phyloP scores from a whole-genome alignment of 2,797 vertebrate species.

The Characodon lateralis region DNA sequence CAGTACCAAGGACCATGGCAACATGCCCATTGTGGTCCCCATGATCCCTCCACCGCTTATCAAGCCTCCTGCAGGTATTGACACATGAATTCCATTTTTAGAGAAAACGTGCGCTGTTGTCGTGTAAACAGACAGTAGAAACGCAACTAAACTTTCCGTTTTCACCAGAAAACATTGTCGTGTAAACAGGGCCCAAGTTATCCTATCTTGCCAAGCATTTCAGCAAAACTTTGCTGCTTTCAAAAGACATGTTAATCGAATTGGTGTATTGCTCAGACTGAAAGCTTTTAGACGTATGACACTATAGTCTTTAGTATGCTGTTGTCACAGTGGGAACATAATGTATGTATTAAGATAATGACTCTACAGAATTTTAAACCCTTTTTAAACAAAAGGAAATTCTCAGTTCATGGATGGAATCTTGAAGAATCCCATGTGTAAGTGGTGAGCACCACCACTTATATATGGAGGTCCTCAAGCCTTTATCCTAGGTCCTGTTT shows the following conservation, averaged over 20 bases:
- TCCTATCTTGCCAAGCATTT: neutral
- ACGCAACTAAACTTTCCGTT: neutral
- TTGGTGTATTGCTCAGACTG: neutral
- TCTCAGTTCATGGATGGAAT: neutral
- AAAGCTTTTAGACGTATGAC: neutral
- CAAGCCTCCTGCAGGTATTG: slow-evolving; percentile 96
- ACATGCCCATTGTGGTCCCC: slow-evolving; percentile 94
- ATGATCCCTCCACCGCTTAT: slow-evolving; percentile 97
- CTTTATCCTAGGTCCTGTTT: neutral
- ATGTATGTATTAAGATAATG: neutral
- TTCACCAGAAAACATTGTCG: neutral
- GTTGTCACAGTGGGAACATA: neutral
- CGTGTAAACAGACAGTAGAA: neutral
- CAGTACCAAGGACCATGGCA: slow-evolving; percentile 93
- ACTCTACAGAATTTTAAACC: neutral
- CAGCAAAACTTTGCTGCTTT: neutral
- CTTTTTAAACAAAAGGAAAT: neutral
- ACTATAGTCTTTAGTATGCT: neutral
- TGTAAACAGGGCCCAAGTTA: no score
- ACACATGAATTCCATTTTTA: slow-evolving; percentile 8
- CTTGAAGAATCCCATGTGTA: neutral
- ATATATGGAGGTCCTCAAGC: neutral
- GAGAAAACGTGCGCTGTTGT: neutral
- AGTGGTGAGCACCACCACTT: neutral
- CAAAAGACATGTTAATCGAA: neutral